phyloP scores from a whole-genome alignment of 2,113 vertebrate species.

The Xenopus borealis region DNA sequence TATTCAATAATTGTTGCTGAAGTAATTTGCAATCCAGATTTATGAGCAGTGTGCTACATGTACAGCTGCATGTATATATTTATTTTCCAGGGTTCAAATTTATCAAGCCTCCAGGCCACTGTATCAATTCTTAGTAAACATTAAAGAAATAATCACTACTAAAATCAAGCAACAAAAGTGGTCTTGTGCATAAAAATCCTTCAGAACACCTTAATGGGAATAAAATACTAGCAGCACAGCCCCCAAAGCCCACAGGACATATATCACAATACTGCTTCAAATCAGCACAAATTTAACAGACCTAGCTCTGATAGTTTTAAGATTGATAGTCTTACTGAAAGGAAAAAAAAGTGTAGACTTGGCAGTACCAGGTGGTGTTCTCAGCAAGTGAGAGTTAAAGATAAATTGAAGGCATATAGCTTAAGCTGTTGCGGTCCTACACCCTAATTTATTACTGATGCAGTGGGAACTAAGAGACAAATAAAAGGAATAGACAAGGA shows the following conservation, averaged over 20 bases:
- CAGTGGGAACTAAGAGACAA: constrained; percentile 40
- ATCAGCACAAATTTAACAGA: constrained; percentile 41
- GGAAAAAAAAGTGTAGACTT: constrained; percentile 45
- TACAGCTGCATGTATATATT: no score
- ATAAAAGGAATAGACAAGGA: constrained; percentile 44
- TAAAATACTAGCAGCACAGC: constrained; percentile 19
- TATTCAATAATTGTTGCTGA: neutral
- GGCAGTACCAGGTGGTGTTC: constrained; percentile 34
- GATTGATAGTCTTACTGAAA: constrained; percentile 23
- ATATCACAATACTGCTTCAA: constrained; percentile 31
- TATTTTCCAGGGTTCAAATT: neutral
- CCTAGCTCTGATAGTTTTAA: constrained; percentile 23
- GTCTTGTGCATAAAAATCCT: constrained; percentile 26
- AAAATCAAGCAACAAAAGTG: constrained; percentile 18
- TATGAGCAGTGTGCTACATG: no score
- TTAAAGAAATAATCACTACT: constrained; percentile 17
- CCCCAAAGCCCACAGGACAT: constrained; percentile 27
- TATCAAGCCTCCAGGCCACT: neutral
- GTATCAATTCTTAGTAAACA: constrained; percentile 10
- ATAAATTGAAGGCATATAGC: constrained; percentile 33
- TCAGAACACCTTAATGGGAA: constrained; percentile 30
- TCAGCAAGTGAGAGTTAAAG: constrained; percentile 32
- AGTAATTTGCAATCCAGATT: no score
- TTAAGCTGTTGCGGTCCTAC: constrained; percentile 37
- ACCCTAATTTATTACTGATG: constrained; percentile 24